These are phyloP conservation scores for Amphiprion ocellaris DNA, from an alignment of 2,113 vertebrate species.

Conservation along the genomic window DNA sequence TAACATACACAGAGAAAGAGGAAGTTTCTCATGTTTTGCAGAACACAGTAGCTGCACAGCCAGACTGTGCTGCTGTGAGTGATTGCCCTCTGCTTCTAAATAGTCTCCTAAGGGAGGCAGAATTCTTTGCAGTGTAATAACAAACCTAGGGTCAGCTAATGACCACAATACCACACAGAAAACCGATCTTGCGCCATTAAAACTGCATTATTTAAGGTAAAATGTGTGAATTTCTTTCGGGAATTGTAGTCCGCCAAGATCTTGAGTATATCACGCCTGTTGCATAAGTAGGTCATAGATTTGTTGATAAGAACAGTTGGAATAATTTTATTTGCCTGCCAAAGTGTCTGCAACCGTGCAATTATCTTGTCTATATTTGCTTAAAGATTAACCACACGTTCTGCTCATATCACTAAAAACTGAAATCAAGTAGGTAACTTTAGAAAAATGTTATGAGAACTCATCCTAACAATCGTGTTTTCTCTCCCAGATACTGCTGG, in stretches of 20 bases:
- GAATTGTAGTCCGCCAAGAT: neutral
- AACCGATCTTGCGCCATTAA: constrained; percentile 37
- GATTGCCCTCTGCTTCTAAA: constrained; percentile 74
- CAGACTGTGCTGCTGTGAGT: constrained; percentile 73
- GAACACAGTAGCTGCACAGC: constrained; percentile 76
- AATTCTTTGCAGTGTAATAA: constrained; percentile 73
- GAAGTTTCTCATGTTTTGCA: constrained; percentile 82
- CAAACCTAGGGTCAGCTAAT: constrained; percentile 69
- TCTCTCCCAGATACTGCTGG: constrained; percentile 65
- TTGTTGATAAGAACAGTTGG: neutral
- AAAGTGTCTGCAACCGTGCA: neutral
- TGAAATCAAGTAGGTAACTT: constrained; percentile 37
- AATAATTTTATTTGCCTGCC: neutral
- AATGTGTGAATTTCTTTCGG: neutral
- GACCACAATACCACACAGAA: constrained; percentile 60
- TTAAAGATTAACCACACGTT: neutral
- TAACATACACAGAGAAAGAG: constrained; percentile 74
- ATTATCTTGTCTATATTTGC: neutral
- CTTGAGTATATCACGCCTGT: neutral
- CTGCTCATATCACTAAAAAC: neutral
- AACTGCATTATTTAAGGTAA: constrained; percentile 18
- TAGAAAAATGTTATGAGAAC: constrained; percentile 61
- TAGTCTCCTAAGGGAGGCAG: constrained; percentile 67
- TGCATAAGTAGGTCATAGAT: constrained; percentile 46
- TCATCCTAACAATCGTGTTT: constrained; percentile 35